These are phyloP conservation scores for Drepana falcataria DNA, from an alignment of 2,888 invertebrate genomes.

Conservation along the genomic window DNA sequence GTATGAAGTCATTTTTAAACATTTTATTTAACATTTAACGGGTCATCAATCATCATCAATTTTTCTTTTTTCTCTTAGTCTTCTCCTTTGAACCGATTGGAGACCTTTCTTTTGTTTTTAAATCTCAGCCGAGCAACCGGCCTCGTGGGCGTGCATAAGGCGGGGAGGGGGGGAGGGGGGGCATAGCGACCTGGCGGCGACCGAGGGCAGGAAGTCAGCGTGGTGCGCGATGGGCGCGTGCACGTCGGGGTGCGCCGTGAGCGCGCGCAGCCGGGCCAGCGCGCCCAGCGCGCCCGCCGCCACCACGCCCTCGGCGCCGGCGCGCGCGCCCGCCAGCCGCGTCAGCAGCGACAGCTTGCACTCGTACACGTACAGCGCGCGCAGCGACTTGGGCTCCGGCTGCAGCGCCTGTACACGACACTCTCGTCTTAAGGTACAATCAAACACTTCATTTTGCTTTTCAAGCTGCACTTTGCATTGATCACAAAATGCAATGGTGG, in stretches of 20 bases:
- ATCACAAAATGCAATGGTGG: no score
- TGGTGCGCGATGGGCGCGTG: constrained; percentile 35
- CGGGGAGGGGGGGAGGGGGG: no score
- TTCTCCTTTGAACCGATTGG: no score
- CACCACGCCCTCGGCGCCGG: constrained; percentile 84
- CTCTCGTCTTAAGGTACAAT: background rate
- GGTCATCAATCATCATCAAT: no score
- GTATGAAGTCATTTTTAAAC: no score
- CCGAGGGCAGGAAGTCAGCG: constrained; percentile 52
- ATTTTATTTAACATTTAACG: no score
- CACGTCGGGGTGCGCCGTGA: constrained; percentile 85
- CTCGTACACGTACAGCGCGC: constrained; percentile 91
- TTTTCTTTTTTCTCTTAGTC: no score
- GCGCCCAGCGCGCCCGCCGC: constrained; percentile 86
- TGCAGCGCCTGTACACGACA: constrained; percentile 72
- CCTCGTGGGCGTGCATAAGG: no score
- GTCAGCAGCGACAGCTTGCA: constrained; percentile 90
- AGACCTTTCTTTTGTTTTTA: no score
- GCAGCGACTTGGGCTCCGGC: constrained; percentile 82
- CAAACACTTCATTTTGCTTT: no score
- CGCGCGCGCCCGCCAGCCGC: constrained; percentile 82
- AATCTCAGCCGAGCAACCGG: no score
- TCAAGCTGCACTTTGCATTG: no score
- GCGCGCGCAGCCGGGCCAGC: constrained; percentile 82
- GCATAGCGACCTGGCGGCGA: constrained; percentile 39